Evolutionary conservation across 1,140 invertebrate species (phyloP).

Genomic region (Uloborus diversus): DNA sequence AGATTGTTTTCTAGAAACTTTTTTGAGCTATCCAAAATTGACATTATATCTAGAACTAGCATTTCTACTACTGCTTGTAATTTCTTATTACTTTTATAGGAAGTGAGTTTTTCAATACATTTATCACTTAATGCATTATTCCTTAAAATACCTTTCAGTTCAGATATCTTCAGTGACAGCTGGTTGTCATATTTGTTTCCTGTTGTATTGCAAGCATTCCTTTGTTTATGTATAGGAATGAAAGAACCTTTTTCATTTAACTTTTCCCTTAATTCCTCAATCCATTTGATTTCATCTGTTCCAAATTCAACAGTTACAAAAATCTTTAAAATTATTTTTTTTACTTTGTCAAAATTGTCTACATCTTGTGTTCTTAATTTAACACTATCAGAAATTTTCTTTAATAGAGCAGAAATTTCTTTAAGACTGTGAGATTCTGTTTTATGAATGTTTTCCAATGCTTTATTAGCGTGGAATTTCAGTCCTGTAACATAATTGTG

Average conservation of each 20-base stretch:
- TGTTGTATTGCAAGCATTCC: neutral
- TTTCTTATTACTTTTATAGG: constrained; percentile 5
- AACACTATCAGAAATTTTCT: neutral
- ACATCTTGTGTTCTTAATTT: neutral
- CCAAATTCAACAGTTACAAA: neutral
- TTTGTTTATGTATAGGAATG: neutral
- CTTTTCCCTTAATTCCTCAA: neutral
- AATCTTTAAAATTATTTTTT: neutral
- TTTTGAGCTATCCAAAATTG: neutral
- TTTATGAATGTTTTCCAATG: neutral
- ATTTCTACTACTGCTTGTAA: constrained; percentile 22
- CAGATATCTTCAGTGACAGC: neutral
- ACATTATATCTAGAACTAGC: constrained; percentile 25
- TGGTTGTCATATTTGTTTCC: neutral
- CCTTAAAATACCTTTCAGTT: neutral
- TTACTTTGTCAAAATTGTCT: neutral
- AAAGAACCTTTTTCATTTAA: neutral
- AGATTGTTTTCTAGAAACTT: neutral
- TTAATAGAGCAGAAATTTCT: neutral
- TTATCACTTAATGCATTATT: neutral
- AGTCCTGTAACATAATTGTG: neutral
- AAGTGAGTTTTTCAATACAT: neutral
- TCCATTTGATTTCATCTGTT: constrained; percentile 12
- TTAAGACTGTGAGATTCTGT: neutral
- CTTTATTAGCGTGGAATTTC: neutral